Evolutionary conservation across 2,888 invertebrate species (phyloP).

Genomic region (Lasioglossum oenotherae): DNA sequence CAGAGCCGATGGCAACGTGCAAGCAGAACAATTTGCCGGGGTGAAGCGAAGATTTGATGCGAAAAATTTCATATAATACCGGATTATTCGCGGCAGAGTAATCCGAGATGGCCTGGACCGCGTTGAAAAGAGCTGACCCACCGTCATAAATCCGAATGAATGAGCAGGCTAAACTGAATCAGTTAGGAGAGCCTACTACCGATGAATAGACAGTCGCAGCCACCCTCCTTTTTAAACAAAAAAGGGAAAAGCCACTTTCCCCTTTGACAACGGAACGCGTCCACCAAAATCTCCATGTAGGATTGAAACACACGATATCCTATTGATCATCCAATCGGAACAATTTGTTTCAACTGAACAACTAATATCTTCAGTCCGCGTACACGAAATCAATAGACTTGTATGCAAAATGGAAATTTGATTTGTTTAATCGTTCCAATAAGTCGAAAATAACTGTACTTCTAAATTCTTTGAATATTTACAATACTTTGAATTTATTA

Average conservation of each 20-base stretch:
- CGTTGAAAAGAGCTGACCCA: conserved; percentile 36
- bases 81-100: conserved; percentile 49
- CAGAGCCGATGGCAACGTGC: neutral
- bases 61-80: conserved; percentile 47
- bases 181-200: conserved; percentile 21
- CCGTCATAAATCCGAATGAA: conserved; percentile 53
- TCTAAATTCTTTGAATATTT: neutral
- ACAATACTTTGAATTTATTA: neutral
- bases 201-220: conserved; percentile 21
- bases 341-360: neutral
- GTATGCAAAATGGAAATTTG: neutral
- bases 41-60: neutral
- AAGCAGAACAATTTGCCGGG: neutral
- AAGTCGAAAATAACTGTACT: neutral
- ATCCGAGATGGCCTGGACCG: conserved; percentile 38
- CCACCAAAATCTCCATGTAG: neutral
- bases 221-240: conserved; percentile 9
- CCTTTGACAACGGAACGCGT: neutral
- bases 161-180: conserved; percentile 43
- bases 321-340: neutral
- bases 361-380: neutral
- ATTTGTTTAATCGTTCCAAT: neutral
- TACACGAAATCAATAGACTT: neutral
- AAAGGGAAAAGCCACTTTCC: neutral
- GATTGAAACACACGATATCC: too few relatives aligned